Evolutionary conservation across 2,888 invertebrate genomes (phyloP).

Genomic region (Athalia rosae): DNA sequence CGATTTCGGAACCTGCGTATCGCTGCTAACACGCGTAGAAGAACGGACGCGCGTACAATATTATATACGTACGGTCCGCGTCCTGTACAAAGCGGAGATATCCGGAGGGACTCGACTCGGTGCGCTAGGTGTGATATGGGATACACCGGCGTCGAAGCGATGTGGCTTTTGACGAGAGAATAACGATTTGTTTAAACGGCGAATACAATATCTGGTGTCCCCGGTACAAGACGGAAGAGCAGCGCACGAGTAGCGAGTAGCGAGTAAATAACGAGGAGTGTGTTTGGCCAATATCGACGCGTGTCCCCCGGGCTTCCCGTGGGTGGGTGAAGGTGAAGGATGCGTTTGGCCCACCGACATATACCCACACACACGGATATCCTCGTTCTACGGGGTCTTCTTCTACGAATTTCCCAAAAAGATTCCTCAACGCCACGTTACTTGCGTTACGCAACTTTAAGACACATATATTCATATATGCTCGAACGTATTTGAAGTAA

Average conservation of each 20-base stretch:
- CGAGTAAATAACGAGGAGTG: conserved; percentile 28
- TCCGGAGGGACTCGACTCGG: not conserved
- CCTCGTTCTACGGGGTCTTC: not conserved
- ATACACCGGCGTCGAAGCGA: not conserved
- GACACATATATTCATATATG: conserved; percentile 23
- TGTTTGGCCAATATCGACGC: conserved; percentile 33
- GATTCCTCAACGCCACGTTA: conserved; percentile 34
- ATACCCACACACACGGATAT: not conserved
- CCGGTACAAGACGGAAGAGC: conserved; percentile 14
- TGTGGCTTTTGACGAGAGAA: conserved; percentile 37
- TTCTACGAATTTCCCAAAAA: conserved; percentile 24
- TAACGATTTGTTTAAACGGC: conserved; percentile 44
- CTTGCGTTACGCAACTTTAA: conserved; percentile 35
- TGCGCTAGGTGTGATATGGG: not conserved
- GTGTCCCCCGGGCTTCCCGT: conserved; percentile 34
- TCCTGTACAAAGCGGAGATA: not conserved
- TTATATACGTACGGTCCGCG: not conserved
- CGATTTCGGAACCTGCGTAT: not conserved
- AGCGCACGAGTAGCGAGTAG: conserved; percentile 15
- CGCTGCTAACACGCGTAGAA: not conserved
- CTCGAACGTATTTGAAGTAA: not conserved
- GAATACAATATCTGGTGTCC: conserved; percentile 42
- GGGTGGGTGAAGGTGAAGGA: not conserved
- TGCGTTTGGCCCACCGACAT: conserved; percentile 17
- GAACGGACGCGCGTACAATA: too few species aligned